Percentiles rank a stretch among this genome's conserved stretches.
Conservation (phyloP, 2,797 vertebrate genomes). For the Brachyrhaphis roseni region DNA sequence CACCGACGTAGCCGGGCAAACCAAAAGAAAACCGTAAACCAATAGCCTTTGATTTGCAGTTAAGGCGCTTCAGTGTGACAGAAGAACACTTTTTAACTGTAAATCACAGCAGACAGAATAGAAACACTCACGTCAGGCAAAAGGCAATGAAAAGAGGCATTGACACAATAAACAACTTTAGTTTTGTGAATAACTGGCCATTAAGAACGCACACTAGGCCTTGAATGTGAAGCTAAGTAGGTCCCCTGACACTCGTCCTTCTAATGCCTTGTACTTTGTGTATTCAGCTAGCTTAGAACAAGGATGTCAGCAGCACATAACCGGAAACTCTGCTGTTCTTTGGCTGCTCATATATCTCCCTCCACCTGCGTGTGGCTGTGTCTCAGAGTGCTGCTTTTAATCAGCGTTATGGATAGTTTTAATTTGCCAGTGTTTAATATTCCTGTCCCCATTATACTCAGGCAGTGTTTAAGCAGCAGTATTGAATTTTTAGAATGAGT, state of each 20-base stretch:
- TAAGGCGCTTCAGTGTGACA: neutral
- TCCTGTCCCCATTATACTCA: slow-evolving; percentile 73
- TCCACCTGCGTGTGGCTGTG: slow-evolving; percentile 4
- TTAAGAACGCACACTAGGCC: slow-evolving; percentile 51
- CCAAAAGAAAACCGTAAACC: slow-evolving; percentile 6
- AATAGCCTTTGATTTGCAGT: neutral
- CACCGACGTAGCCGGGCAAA: slow-evolving; percentile 17
- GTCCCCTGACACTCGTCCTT: slow-evolving; percentile 33
- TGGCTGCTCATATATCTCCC: slow-evolving; percentile 25
- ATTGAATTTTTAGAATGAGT: slow-evolving; percentile 76
- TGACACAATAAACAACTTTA: slow-evolving; percentile 26
- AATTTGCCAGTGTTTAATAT: slow-evolving; percentile 76
- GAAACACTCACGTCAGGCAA: neutral
- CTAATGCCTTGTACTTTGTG: slow-evolving; percentile 60
- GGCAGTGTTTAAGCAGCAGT: slow-evolving; percentile 75
- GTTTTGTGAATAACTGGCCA: slow-evolving; percentile 39
- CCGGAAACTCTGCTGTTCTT: slow-evolving; percentile 46
- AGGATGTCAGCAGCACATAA: slow-evolving; percentile 65
- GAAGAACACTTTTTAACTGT: neutral
- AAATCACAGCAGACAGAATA: neutral
- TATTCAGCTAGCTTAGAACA: slow-evolving; percentile 63
- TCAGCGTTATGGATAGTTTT: slow-evolving; percentile 79
- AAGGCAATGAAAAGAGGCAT: slow-evolving; percentile 7
- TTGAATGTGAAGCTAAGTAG: slow-evolving; percentile 40
- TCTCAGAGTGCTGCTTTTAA: slow-evolving; percentile 65